These are phyloP conservation scores for Erebia palarica DNA, from an alignment of 2,888 invertebrate species.

Conservation along the genomic window DNA sequence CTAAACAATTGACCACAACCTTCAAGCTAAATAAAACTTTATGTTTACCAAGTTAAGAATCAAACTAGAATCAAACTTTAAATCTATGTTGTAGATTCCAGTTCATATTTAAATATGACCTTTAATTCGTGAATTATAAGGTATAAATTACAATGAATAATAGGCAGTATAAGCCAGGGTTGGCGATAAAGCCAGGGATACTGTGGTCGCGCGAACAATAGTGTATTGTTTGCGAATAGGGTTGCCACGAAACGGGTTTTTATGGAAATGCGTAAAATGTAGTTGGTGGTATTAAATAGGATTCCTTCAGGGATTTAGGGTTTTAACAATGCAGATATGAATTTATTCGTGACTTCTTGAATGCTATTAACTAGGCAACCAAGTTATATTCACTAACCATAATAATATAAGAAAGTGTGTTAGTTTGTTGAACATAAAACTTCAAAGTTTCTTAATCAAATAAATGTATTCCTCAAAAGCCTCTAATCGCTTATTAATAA, in stretches of 20 bases:
- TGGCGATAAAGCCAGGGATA: constrained; percentile 40
- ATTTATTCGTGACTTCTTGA: neutral
- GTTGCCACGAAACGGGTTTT: constrained; percentile 28
- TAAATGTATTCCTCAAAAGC: too few species aligned
- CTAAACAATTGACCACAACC: constrained; percentile 15
- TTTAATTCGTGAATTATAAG: constrained; percentile 8
- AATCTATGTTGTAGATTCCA: neutral
- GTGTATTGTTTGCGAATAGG: constrained; percentile 42
- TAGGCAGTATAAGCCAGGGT: constrained; percentile 36
- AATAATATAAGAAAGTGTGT: too few species aligned
- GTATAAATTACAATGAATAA: constrained; percentile 21
- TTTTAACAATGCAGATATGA: neutral
- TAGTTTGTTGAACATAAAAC: too few species aligned
- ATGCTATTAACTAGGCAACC: neutral
- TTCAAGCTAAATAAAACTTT: constrained; percentile 6
- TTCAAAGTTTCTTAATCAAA: too few species aligned
- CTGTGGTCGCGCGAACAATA: constrained; percentile 41
- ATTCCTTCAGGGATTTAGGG: constrained; percentile 15
- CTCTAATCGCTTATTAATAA: too few species aligned
- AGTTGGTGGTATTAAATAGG: neutral
- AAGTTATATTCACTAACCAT: neutral
- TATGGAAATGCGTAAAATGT: constrained; percentile 16
- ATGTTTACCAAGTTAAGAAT: neutral
- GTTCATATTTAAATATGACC: constrained; percentile 19
- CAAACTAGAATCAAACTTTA: neutral